Base-by-base conservation (phyloP, 2,113 vertebrate species). In the Saimiri boliviensis region DNA sequence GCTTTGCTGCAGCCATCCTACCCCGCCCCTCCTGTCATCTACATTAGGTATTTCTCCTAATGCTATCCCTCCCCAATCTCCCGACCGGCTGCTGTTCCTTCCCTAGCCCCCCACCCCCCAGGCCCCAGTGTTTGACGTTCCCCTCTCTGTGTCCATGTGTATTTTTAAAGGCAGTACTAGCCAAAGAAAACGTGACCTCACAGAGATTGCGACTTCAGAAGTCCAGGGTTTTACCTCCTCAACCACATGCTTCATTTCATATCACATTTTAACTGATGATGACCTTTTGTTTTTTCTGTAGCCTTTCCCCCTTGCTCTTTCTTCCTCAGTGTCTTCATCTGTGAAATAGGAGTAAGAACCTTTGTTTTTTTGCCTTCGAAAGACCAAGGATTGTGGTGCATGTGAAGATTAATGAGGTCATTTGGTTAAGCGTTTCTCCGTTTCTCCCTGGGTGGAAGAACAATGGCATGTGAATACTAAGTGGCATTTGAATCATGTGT, bases 361-460 rank as follows among this genome's bases (percentile, higher is more conserved):
- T 89, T 86, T 96, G 11, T 68, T 76, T 93, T 86, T 93, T 58
- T 56, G 73, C 58, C 58, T 97, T 27, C 16, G 32, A 70, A 80
- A 84, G 56, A 93, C 49, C 86, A 95, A 95, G 84, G 93, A 89
- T 94, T 58, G 1, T 56, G 77, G 63, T 0, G 5, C 73, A 3
- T 70, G 70, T 56, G 79, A 96, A 96, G 93, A 97, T 97, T 63
- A 94, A 97, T 97, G 97, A 92, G 87, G 87, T 97, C 94, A 80
- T 98, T 97, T 97, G 89, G 91, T 88, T 97, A 93, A 96, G 89
- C 92, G 87, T 68, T 94, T 82, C 95, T 88, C 58, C 92, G 87
- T 68, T 94, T 82, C 95, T 88, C 58, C 49, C 95, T 86, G 94
- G 79, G 66, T 82, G 27, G 74, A 97, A 89, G 84, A 97, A 66